Evolutionary conservation across 2,888 invertebrate species (phyloP).

Genomic region (Glomeris marginata): DNA sequence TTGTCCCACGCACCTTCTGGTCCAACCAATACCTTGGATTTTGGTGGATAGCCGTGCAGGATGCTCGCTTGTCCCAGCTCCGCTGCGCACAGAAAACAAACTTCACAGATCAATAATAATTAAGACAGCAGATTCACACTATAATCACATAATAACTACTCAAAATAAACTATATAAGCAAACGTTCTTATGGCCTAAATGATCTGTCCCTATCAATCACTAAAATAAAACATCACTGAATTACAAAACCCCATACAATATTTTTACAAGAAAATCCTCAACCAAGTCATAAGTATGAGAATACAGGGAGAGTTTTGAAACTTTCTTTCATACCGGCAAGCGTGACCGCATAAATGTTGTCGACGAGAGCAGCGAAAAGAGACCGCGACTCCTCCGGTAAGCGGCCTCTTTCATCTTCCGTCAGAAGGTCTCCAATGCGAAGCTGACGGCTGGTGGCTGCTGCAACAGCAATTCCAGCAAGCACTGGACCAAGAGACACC

Average conservation of each 20-base stretch:
- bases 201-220: no score
- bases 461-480: conserved; percentile 4
- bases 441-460: background rate
- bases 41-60: conserved; percentile 2
- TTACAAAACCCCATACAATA: no score
- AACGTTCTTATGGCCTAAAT: no score
- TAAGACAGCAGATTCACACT: no score
- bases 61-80: conserved; percentile 4
- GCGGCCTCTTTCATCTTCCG: background rate
- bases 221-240: no score
- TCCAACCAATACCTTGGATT: conserved; percentile 1
- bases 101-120: no score
- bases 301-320: no score
- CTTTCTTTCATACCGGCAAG: conserved; percentile 4
- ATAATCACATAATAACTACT: no score
- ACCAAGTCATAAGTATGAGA: no score
- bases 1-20: conserved; percentile 6
- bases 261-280: no score
- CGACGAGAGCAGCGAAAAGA: background rate
- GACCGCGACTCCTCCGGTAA: no score
- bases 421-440: background rate
- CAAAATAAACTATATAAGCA: no score
- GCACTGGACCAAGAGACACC: background rate
- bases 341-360: conserved; percentile 1
- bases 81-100: background rate